phyloP scores from a whole-genome alignment of 2,888 invertebrate species.

The Drosophila flavopinicola region DNA sequence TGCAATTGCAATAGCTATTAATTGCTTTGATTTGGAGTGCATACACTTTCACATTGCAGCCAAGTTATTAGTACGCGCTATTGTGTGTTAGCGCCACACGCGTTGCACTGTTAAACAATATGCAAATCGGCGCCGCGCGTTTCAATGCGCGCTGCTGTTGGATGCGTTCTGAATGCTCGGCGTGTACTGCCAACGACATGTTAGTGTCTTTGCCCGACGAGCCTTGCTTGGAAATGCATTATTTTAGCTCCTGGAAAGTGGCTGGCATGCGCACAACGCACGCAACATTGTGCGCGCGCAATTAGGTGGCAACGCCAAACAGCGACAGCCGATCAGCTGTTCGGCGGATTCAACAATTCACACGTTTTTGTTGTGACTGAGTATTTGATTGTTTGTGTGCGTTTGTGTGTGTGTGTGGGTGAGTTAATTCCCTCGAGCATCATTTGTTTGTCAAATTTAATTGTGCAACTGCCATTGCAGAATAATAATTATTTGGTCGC shows the following conservation, averaged over 20 bases:
- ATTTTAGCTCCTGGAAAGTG: slow-evolving; percentile 54
- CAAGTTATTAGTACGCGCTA: slow-evolving; percentile 8
- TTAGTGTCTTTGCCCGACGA: slow-evolving; percentile 32
- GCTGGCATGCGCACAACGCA: slow-evolving; percentile 56
- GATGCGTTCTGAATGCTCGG: slow-evolving; percentile 70
- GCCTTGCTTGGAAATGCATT: slow-evolving; percentile 51
- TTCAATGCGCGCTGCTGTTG: slow-evolving; percentile 38
- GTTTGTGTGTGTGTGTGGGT: neutral
- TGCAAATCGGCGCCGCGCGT: slow-evolving; percentile 22
- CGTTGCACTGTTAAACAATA: slow-evolving; percentile 22
- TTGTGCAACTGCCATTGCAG: slow-evolving; percentile 46
- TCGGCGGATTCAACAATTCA: slow-evolving; percentile 53
- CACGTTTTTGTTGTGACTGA: neutral
- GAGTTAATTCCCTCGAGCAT: slow-evolving; percentile 49
- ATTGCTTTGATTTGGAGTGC: neutral
- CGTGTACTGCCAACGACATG: slow-evolving; percentile 61
- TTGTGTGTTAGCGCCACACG: slow-evolving; percentile 4
- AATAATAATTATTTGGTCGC: slow-evolving; percentile 52
- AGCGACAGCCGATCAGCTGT: slow-evolving; percentile 43
- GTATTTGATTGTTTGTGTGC: slow-evolving; percentile 5
- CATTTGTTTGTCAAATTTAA: slow-evolving; percentile 60
- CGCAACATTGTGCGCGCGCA: slow-evolving; percentile 26
- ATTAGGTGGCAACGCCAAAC: slow-evolving; percentile 64
- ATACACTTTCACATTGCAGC: slow-evolving; percentile 1
- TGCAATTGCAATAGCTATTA: neutral